Evolutionary conservation across 1,140 invertebrate species (phyloP).

Genomic region (Macrobrachium nipponense): DNA sequence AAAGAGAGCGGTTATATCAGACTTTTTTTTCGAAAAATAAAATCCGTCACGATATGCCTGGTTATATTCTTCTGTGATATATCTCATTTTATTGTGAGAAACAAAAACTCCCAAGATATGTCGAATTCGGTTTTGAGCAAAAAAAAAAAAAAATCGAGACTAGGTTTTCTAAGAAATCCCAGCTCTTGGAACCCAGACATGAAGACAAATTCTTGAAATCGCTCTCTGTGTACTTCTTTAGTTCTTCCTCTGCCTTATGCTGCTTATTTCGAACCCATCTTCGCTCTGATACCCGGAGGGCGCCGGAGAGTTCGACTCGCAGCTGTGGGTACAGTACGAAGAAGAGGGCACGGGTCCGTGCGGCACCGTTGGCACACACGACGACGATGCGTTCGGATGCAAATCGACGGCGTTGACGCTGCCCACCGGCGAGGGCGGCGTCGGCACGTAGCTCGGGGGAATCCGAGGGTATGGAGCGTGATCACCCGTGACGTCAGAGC

Average conservation of each 20-base stretch:
- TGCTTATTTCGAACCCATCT: constrained; percentile 13
- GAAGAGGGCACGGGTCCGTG: constrained; percentile 12
- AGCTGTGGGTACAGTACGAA: constrained; percentile 11
- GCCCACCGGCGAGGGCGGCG: constrained; percentile 45
- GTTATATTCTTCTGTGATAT: no score
- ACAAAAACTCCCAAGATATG: no score
- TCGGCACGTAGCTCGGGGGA: constrained; percentile 45
- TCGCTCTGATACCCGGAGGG: constrained; percentile 31
- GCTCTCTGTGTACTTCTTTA: background rate
- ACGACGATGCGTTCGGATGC: background rate
- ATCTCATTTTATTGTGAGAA: no score
- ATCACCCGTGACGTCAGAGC: constrained; percentile 59
- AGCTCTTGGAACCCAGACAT: background rate
- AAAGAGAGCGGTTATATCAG: no score
- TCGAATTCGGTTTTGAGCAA: no score
- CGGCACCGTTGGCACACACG: background rate
- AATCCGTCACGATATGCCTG: no score
- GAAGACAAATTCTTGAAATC: background rate
- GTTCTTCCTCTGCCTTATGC: constrained; percentile 33
- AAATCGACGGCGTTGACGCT: background rate
- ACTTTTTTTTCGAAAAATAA: no score
- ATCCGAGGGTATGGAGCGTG: constrained; percentile 20
- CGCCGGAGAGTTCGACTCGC: constrained; percentile 8
- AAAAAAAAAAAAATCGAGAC: background rate
- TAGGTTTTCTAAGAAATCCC: background rate